phyloP scores from a whole-genome alignment of 2,797 vertebrate species.

The Uromys caudimaculatus region DNA sequence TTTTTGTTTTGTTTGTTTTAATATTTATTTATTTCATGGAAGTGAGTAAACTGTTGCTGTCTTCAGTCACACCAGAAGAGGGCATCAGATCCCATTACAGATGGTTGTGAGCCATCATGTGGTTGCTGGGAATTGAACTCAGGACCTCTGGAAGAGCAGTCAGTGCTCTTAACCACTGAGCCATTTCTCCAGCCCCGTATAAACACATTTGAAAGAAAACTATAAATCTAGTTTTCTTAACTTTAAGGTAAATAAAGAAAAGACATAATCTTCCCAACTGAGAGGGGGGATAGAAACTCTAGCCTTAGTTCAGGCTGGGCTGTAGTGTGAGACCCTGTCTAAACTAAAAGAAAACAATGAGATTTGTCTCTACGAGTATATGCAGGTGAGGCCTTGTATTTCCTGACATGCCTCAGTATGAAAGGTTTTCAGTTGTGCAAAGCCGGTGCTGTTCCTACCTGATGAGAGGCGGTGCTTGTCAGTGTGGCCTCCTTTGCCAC shows the following conservation, averaged over 20 bases:
- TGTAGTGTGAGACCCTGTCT: background rate
- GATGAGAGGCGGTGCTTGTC: background rate
- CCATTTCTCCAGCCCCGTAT: no score
- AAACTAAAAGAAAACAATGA: background rate
- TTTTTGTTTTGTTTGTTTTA: no score
- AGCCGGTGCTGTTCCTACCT: background rate
- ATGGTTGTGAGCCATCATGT: no score
- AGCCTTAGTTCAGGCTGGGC: background rate
- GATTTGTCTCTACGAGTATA: constrained; percentile 18
- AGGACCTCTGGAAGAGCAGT: no score
- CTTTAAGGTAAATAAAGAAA: constrained; percentile 11
- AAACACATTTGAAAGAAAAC: background rate
- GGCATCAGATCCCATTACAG: no score
- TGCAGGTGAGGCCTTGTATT: background rate
- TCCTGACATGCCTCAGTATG: background rate
- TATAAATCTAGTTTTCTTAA: constrained; percentile 17
- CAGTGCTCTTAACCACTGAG: no score
- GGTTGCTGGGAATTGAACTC: no score
- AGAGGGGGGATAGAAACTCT: background rate
- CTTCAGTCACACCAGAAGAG: no score
- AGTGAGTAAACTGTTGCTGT: no score
- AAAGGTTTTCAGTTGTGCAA: background rate
- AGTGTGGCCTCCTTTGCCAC: background rate
- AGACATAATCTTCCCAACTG: background rate
- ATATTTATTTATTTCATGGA: no score